phyloP scores from a whole-genome alignment of 2,888 invertebrate genomes.

The Agrotis segetum region DNA sequence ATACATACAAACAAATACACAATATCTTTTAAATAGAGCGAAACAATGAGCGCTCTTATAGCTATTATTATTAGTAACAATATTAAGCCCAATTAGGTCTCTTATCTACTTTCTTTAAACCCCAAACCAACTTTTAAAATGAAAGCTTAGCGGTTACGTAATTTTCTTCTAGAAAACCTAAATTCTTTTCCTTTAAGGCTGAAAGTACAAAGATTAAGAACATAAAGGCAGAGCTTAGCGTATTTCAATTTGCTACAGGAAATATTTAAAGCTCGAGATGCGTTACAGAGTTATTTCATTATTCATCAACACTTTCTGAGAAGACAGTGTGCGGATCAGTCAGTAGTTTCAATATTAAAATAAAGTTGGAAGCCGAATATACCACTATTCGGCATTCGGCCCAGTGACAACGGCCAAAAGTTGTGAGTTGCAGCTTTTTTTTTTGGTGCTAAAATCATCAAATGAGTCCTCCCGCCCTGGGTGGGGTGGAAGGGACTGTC shows the following conservation, averaged over 20 bases:
- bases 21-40: too few species aligned
- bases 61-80: too few species aligned
- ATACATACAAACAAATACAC: too few species aligned
- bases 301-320: slow-evolving; percentile 39
- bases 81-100: not conserved
- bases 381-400: too few species aligned
- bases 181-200: slow-evolving; percentile 2
- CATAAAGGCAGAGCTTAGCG: slow-evolving; percentile 40
- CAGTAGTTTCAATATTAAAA: not conserved
- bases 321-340: slow-evolving; percentile 1
- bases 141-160: slow-evolving; percentile 2
- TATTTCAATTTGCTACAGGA: slow-evolving; percentile 56
- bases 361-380: too few species aligned
- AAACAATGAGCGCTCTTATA: too few species aligned
- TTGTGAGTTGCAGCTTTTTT: too few species aligned
- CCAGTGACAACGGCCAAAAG: too few species aligned
- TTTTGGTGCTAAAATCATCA: too few species aligned
- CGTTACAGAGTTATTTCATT: slow-evolving; percentile 40
- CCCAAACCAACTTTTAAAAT: not conserved
- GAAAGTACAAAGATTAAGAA: slow-evolving; percentile 40
- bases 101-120: not conserved
- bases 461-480: too few species aligned
- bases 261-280: slow-evolving; percentile 37
- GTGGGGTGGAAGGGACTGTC: too few species aligned
- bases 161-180: slow-evolving; percentile 20